These are phyloP conservation scores for Acleris literana DNA, from an alignment of 2,888 invertebrate species.

Conservation along the genomic window DNA sequence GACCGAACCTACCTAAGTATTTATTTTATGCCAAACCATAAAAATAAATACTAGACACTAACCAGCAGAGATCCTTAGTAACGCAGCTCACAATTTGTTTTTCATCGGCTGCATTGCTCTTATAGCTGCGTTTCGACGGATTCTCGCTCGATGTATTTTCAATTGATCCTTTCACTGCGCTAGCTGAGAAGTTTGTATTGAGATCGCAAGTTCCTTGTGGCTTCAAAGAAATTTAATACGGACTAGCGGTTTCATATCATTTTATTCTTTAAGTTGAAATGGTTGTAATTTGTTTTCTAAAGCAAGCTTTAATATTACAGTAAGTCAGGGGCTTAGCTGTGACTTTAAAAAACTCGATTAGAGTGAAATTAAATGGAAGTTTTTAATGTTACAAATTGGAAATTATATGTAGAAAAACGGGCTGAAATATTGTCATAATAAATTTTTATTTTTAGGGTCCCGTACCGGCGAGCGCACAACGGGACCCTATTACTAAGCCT, in stretches of 20 bases:
- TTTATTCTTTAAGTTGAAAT: neutral
- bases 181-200: slow-evolving; percentile 20
- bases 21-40: too few species aligned
- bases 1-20: too few species aligned
- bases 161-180: slow-evolving; percentile 49
- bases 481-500: too few species aligned
- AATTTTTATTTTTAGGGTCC: too few species aligned
- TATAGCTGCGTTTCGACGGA: slow-evolving; percentile 40
- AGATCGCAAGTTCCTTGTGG: slow-evolving; percentile 1
- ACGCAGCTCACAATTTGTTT: slow-evolving; percentile 9
- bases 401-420: too few species aligned
- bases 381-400: too few species aligned
- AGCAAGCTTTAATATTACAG: neutral
- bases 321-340: too few species aligned
- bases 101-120: slow-evolving; percentile 32
- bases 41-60: neutral
- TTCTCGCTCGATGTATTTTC: slow-evolving; percentile 50
- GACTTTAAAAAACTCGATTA: too few species aligned
- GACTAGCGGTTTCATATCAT: neutral
- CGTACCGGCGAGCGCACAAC: too few species aligned
- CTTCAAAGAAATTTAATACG: slow-evolving; percentile 3
- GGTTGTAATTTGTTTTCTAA: neutral
- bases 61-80: slow-evolving; percentile 2
- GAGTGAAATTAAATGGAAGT: too few species aligned
- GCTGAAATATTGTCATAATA: too few species aligned